These are phyloP conservation scores for Empidonax traillii DNA, from an alignment of 2,113 vertebrate genomes.

Conservation along the genomic window DNA sequence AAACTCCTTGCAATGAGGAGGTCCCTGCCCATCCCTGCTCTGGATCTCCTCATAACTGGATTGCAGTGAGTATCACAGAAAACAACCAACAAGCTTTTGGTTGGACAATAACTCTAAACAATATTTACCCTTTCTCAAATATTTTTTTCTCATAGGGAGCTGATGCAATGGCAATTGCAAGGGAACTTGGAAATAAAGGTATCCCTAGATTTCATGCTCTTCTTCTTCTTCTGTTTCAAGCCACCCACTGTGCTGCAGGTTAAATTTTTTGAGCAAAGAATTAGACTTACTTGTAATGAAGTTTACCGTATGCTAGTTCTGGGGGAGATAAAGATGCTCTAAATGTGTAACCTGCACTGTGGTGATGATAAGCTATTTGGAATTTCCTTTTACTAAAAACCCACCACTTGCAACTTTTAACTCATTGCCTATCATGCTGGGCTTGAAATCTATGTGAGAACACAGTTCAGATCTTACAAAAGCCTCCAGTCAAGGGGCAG, in stretches of 20 bases:
- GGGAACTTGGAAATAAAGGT: not conserved
- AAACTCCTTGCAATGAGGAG: fast-evolving
- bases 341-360: not conserved
- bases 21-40: not conserved
- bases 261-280: not conserved
- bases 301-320: not conserved
- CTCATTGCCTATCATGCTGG: not conserved
- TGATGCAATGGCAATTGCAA: not conserved
- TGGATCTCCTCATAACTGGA: not conserved
- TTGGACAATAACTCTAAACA: not conserved
- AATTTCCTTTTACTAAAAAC: not conserved
- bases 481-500: not conserved
- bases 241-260: not conserved
- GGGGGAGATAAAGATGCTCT: not conserved
- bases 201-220: not conserved
- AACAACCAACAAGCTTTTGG: not conserved
- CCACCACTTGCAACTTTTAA: not conserved
- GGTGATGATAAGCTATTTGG: not conserved
- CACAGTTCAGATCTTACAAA: not conserved
- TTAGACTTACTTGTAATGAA: not conserved
- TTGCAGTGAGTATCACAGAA: not conserved
- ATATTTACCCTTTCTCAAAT: not conserved
- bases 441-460: not conserved
- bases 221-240: not conserved
- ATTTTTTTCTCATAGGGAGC: not conserved